phyloP scores from a whole-genome alignment of 1,140 invertebrate species.

The Drosophila ambigua region DNA sequence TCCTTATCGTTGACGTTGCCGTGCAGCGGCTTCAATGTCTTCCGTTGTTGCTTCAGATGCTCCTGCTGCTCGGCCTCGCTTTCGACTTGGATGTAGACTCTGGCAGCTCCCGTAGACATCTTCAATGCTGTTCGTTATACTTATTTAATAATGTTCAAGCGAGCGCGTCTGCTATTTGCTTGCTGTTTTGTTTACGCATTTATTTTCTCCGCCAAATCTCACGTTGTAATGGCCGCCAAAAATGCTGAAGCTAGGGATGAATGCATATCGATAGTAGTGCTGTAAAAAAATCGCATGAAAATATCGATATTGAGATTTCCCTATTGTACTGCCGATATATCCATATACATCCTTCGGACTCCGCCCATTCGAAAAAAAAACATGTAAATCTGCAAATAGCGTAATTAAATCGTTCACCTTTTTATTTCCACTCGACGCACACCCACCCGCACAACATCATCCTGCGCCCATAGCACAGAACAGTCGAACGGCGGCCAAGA shows the following conservation, averaged over 20 bases:
- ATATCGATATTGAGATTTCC: too few relatives aligned
- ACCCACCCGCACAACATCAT: slow-evolving; percentile 15
- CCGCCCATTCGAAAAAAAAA: slow-evolving; percentile 38
- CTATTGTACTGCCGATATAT: too few relatives aligned
- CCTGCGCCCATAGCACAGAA: slow-evolving; percentile 4
- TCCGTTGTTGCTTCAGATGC: slow-evolving; percentile 84
- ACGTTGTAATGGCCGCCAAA: slow-evolving; percentile 69
- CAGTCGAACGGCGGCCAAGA: slow-evolving; percentile 22
- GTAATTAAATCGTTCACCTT: slow-evolving; percentile 31
- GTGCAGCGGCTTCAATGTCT: slow-evolving; percentile 86
- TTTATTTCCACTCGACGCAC: slow-evolving; percentile 56
- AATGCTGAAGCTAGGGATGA: slow-evolving; percentile 29
- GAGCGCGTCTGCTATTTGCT: slow-evolving; percentile 13
- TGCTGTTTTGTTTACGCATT: slow-evolving; percentile 57
- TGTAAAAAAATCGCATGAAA: too few relatives aligned
- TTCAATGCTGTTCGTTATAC: slow-evolving; percentile 50
- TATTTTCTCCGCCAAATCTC: slow-evolving; percentile 26
- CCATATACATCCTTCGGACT: slow-evolving; percentile 4
- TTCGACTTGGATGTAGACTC: slow-evolving; percentile 84
- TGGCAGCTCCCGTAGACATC: slow-evolving; percentile 77
- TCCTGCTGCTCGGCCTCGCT: slow-evolving; percentile 84
- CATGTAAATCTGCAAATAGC: slow-evolving; percentile 29
- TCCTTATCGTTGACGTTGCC: slow-evolving; percentile 86
- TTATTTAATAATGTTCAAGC: slow-evolving; percentile 25
- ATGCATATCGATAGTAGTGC: too few relatives aligned